Base-by-base conservation (phyloP, 2,113 vertebrate species). In the Clarias batrachus region DNA sequence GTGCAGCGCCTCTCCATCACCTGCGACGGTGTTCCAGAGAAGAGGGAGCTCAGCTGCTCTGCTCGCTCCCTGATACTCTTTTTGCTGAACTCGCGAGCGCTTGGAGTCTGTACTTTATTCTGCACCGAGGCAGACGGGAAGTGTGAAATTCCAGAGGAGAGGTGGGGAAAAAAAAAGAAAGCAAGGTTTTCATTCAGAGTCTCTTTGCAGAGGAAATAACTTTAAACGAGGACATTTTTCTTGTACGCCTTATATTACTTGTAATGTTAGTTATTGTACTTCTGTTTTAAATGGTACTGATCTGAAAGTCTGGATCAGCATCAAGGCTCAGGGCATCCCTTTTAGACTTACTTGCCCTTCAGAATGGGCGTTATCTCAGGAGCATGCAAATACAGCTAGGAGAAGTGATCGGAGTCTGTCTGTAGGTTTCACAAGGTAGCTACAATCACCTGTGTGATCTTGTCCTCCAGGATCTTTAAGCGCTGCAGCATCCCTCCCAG, bases 41-140 rank as follows among this genome's bases (percentile, higher is more conserved):
- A 98, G 95, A 98, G 94, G 90, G 96, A 95, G 82, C 95, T 96
- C 60, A 99, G 96, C 87, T 97, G 96, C 87, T 92, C 94, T 0
- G 97, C 98, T 83, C 97, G 95, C 88, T 98, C 97, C 89, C 96
- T 97, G 92, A 99, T 96, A 87, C 96, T 98, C 94, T 94, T 97
- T 93, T 93, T 95, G 92, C 95, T 94, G 92, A 97, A 98, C 41
- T 96, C 96, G 92, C 94, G 95, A 91, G 95, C 91, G 23, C 96
- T 94, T 92, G 94, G 78, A 81, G 88, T 93, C 92, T 96, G 94
- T 74, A 92, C 92, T 93, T 95, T 96, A 90, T 92, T 97, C 97
- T 98, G 95, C 79, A 54, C n/a, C 33, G 48, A 90, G 59, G 3
- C 57, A 90, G 82, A 84, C 88, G 87, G 70, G 78, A 27, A 25